Evolutionary conservation across 2,113 vertebrate genomes (phyloP), one percentile per base, ranked within the genome.

Genomic region (Pardalotus punctatus): DNA sequence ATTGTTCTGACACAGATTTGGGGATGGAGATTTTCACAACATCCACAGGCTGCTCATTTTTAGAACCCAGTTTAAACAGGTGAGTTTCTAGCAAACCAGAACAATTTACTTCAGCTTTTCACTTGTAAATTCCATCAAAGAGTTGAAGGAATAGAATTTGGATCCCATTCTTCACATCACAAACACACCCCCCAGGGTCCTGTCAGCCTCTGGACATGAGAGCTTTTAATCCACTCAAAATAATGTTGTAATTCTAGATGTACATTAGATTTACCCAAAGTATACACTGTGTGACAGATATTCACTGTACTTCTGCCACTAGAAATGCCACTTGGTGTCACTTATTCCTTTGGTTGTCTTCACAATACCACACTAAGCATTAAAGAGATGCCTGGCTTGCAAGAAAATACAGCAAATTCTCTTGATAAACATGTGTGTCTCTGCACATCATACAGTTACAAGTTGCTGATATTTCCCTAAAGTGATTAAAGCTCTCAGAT

Each of bases 401-500:
- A n/a, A 70, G n/a, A 47, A 82, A 90, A 74, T 47, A 42, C 60
- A 78, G 23, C 9, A 29, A 2, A 21, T 38, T n/a, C 82, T 76
- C 62, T 17, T 33, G 51, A 81, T 81, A 94, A 93, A 61, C 35
- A 21, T 1, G 12, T 33, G 65, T 47, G 65, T 43, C n/a, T 56
- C 21, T 47, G 42, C 40, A 33, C 42, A 61, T 74, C 87, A 40
- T 2, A 22, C 40, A 90, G 42, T 21, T 62, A 74, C 5, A 13
- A 80, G 54, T 5, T 79, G 43, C 61, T 85, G 71, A 5, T 78
- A 61, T 29, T 82, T 79, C 73, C 77, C 88, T 73, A 14, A 87
- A 81, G 88, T 25, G 22, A 81, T 90, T 73, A 90, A 90, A 86
- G 79, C 60, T 90, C 83, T 90, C 58, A 81, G 74, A 82, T 72